Percentiles rank a stretch among this genome's conserved stretches.
Conservation (phyloP, 2,113 vertebrate genomes). For the Elgaria multicarinata region DNA sequence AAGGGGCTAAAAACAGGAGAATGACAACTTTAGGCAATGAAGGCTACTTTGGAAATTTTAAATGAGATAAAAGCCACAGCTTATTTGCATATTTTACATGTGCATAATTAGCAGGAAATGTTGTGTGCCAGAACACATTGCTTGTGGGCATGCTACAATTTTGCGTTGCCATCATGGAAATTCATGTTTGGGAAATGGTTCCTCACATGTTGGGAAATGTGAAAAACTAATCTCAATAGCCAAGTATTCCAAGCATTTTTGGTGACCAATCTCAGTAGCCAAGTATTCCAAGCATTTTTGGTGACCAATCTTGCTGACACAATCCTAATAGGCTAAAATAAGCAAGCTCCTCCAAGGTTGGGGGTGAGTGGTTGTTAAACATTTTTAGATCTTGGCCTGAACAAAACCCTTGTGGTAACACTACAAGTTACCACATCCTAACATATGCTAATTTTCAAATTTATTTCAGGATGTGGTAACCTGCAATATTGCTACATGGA, state of each 20-base stretch:
- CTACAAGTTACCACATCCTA: not conserved
- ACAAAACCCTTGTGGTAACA: not conserved
- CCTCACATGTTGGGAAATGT: not conserved
- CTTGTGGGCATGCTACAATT: not conserved
- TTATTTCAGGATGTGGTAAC: not conserved
- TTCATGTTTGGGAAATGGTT: not conserved
- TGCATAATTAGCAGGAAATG: not conserved
- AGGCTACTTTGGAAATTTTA: not conserved
- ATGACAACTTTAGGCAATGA: not conserved
- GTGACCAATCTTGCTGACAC: not conserved
- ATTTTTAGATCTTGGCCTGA: not conserved
- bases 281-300: not conserved
- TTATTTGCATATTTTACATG: not conserved
- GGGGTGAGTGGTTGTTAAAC: too few relatives aligned
- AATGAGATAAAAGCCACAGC: not conserved
- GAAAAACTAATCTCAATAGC: not conserved
- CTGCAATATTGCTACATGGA: not conserved
- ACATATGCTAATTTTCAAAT: slow-evolving; percentile 18
- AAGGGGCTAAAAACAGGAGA: not conserved
- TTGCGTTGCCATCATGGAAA: not conserved
- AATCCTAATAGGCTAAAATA: not conserved
- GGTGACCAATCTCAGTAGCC: not conserved
- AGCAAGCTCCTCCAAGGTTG: not conserved
- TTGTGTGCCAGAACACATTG: not conserved
- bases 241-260: not conserved